A percentile compares a stretch with the other conserved stretches of the same genome.
These are phyloP conservation scores for Steinernema feltiae DNA, from an alignment of 1,140 invertebrate genomes.

Conservation along the genomic window DNA sequence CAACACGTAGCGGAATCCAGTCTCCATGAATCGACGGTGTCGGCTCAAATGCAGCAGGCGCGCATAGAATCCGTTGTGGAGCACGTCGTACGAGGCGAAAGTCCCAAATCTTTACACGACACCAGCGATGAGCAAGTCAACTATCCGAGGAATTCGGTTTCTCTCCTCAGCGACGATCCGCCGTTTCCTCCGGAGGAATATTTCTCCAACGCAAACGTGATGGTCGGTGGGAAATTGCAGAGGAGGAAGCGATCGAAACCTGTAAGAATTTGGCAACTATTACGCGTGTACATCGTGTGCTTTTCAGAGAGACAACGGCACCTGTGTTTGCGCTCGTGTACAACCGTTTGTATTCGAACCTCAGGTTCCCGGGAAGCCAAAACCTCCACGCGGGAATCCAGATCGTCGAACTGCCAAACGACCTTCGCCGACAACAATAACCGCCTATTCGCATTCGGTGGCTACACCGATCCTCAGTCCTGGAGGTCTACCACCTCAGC, in stretches of 20 bases:
- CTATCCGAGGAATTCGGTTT: background rate
- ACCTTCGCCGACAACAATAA: background rate
- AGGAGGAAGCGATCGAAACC: slow-evolving; percentile 5
- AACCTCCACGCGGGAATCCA: slow-evolving; percentile 12
- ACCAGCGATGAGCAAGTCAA: background rate
- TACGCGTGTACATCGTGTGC: background rate
- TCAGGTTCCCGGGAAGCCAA: background rate
- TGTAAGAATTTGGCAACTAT: too few relatives aligned
- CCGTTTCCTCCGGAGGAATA: background rate
- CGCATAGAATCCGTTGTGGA: background rate
- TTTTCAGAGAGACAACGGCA: slow-evolving; percentile 6
- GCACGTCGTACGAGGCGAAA: background rate
- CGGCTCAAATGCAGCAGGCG: background rate
- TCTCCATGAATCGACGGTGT: too few relatives aligned
- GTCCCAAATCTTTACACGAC: background rate
- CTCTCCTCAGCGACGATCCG: background rate
- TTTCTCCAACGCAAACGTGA: background rate
- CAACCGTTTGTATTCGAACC: slow-evolving; percentile 15
- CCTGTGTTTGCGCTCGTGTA: slow-evolving; percentile 14
- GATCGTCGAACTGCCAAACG: slow-evolving; percentile 11
- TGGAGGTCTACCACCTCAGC: background rate
- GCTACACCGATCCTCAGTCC: background rate
- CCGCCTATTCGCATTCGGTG: background rate
- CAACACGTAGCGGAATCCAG: too few relatives aligned
- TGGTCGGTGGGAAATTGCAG: slow-evolving; percentile 20